These are phyloP conservation scores for Drosophila pseudotakahashii DNA, from an alignment of 2,888 invertebrate genomes.

Conservation along the genomic window DNA sequence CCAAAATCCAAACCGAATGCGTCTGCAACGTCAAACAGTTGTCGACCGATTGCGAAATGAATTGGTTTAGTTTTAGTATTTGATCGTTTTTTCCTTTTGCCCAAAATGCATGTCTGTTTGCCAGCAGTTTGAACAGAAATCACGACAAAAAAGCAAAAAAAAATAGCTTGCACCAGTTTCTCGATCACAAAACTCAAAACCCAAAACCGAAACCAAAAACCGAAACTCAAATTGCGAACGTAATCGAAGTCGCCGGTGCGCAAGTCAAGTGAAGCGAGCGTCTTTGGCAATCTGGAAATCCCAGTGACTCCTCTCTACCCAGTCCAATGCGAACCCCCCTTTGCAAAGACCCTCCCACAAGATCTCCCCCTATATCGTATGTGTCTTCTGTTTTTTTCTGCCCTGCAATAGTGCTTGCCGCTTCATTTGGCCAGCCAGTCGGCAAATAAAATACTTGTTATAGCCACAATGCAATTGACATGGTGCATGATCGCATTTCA, in stretches of 20 bases:
- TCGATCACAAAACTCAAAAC: constrained; percentile 42
- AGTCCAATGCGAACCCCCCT: constrained; percentile 5
- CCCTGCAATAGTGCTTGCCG: constrained; percentile 60
- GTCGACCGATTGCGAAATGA: constrained; percentile 65
- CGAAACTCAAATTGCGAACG: constrained; percentile 47
- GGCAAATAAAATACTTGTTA: constrained; percentile 13
- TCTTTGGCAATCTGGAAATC: constrained; percentile 73
- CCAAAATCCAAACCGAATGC: constrained; percentile 64
- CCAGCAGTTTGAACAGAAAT: constrained; percentile 24
- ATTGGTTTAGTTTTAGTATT: constrained; percentile 60
- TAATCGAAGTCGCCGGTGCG: constrained; percentile 45
- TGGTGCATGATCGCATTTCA: constrained; percentile 38
- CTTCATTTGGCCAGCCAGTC: constrained; percentile 52
- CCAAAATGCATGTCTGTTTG: constrained; percentile 59
- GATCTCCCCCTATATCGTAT: constrained; percentile 28
- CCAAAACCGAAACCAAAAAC: constrained; percentile 51
- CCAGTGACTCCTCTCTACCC: constrained; percentile 27
- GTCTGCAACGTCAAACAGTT: constrained; percentile 52
- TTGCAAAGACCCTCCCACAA: constrained; percentile 34
- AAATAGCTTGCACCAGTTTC: constrained; percentile 65
- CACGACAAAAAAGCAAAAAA: constrained; percentile 35
- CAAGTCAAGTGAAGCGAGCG: constrained; percentile 51
- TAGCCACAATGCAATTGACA: constrained; percentile 48
- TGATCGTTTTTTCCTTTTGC: constrained; percentile 39
- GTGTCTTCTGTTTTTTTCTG: constrained; percentile 45